Evolutionary conservation across 2,113 vertebrate species (phyloP), one percentile per base, ranked within the genome.

Genomic region (Anarhynchus alexandrinus): DNA sequence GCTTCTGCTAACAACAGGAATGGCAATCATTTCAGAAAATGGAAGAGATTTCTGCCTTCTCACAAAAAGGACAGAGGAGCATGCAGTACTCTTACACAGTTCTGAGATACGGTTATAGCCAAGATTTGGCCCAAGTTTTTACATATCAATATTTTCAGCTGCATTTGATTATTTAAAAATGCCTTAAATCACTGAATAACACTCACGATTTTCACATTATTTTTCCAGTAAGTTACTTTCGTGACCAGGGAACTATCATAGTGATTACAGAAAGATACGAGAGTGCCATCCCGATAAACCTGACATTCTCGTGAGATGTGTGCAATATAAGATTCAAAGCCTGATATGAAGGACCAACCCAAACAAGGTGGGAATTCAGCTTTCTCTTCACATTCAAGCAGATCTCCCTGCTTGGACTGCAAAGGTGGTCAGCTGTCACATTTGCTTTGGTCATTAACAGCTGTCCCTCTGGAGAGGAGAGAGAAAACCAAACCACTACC

Each of bases 361-460:
- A 51, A 51, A 89, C 8, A 5, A 64, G 14, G 16, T 18, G 16
- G 9, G 26, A 91, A 82, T 69, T 80, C n/a, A 71, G 19, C n/a
- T 90, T 38, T 32, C 18, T 82, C 54, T 72, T 43, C 40, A n/a
- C 15, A 2, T 72, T 85, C 34, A 72, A 65, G 30, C 27, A 93
- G 36, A 66, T 66, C 20, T 91, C 40, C 45, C 72, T 72, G 18
- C 8, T 61, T 64, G 66, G 21, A 62, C 17, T 66, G 71, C 0
- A 2, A 89, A 69, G 30, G 43, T 0, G 0, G 11, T 67, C 70
- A 61, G 30, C 16, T 57, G 16, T 82, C 3, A 2, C 3, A 1
- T 26, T 61, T 57, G 42, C 49, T 89, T 64, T 40, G 25, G n/a
- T 88, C 20, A 8, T 55, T 80, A 91, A 45, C 10, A 80, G 40